Evolutionary conservation across 2,797 vertebrate species (phyloP), one percentile per base, ranked within the genome.

Genomic region (Rallus crepitans): DNA sequence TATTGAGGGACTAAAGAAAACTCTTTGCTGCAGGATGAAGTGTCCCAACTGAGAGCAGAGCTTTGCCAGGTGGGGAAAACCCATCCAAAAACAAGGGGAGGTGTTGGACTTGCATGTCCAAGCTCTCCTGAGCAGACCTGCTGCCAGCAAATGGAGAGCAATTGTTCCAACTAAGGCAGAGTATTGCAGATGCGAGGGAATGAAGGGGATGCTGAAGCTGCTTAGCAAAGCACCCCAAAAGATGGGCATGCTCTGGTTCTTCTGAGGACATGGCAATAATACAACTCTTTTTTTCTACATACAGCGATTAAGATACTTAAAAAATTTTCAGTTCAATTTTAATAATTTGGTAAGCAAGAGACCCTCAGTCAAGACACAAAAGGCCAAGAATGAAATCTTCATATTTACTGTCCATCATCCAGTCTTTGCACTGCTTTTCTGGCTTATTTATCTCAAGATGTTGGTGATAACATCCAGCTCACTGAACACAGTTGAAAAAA

Each of bases 391-490:
- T 39, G 4, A 90, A 76, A 87, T 73, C 30, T 91, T 92, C 2
- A 0, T 76, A 42, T 76, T 77, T 90, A 25, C 75, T 91, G 53
- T 42, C 64, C 18, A 59, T 72, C 37, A 71, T 16, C 16, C 24
- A 45, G 31, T 15, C 72, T 56, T 86, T 52, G 39, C 24, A 63
- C 66, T 82, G 57, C 28, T n/a, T 59, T 91, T 39, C 70, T 89
- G 52, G 63, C 52, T 82, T 77, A 84, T 82, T 85, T 94, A 47
- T 85, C 45, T 66, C 64, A 53, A 66, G 28, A 19, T 59, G 23
- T 84, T 89, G 81, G 78, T 87, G 72, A 72, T 90, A 96, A 86
- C 75, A 91, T 45, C 42, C 66, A 52, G 31, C 78, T 92, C 37
- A 60, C 55, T 76, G 57, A 70, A 28, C n/a, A 48, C 77, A 50